Evolutionary conservation across 1,140 invertebrate genomes (phyloP), one percentile per base, ranked within the genome.

Genomic region (Pachypeltis micranthus): DNA sequence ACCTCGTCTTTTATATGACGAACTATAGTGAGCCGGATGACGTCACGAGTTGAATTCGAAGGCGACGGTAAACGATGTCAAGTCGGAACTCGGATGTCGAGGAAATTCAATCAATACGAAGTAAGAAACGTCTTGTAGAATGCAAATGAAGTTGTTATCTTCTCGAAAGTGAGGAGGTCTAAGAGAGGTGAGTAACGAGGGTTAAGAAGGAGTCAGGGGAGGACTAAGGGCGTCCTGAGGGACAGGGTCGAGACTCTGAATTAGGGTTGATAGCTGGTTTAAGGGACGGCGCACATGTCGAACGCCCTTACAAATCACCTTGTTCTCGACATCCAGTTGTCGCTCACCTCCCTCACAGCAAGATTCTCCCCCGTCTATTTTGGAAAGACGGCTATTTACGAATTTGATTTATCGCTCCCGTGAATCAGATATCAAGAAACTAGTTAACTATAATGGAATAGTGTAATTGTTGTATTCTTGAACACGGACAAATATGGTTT

Each of bases 261-360:
- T 51, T 51, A 51, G 47, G 47, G 47, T 16, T 21, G 47, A 51
- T 51, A 51, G 47, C 47, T 51, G 47, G 47, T 51, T 21, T 51
- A 4, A 51, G 47, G 47, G 47, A 51, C 12, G 47, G 21, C 19
- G 47, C 47, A 51, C 47, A 51, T 51, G 47, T 51, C 47, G 47
- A 51, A 51, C 47, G 47, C 47, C 47, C 47, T 51, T 51, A 51
- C 47, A 51, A 51, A 51, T 51, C 47, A 51, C 47, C 47, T 51
- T 51, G 10, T 51, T 51, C 47, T 21, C 47, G n/a, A n/a, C n/a
- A n/a, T n/a, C n/a, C n/a, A n/a, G n/a, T n/a, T n/a, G n/a, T n/a
- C n/a, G n/a, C n/a, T n/a, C n/a, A n/a, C n/a, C n/a, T n/a, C n/a
- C n/a, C n/a, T n/a, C n/a, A n/a, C n/a, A n/a, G n/a, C n/a, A n/a